These are phyloP conservation scores for Dorcus parallelipipedus DNA, from an alignment of 2,888 invertebrate species.

Conservation along the genomic window DNA sequence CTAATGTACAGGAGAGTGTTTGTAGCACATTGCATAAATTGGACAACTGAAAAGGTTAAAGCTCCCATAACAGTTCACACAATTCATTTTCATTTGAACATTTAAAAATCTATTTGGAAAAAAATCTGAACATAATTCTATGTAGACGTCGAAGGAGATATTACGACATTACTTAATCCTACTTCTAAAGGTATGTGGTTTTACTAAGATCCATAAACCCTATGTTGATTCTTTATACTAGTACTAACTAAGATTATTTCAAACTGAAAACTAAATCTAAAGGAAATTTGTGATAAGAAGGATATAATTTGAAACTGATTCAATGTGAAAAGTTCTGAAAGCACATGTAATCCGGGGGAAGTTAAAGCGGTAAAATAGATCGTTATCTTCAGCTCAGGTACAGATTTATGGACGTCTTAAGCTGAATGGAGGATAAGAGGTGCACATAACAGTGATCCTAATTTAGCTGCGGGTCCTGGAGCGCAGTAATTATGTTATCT, in stretches of 20 bases:
- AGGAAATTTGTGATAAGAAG: too few relatives aligned
- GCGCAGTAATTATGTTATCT: slow-evolving; percentile 45
- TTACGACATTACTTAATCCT: too few relatives aligned
- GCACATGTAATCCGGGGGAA: slow-evolving; percentile 27
- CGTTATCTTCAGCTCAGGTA: slow-evolving; percentile 33
- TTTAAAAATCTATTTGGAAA: too few relatives aligned
- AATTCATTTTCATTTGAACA: too few relatives aligned
- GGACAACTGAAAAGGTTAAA: not conserved
- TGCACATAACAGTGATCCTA: slow-evolving; percentile 39
- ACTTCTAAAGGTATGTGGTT: too few relatives aligned
- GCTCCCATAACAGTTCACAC: too few relatives aligned
- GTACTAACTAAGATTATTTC: too few relatives aligned
- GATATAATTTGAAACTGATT: slow-evolving; percentile 14
- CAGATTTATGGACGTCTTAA: slow-evolving; percentile 33
- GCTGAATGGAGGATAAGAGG: slow-evolving; percentile 26
- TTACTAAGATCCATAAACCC: too few relatives aligned
- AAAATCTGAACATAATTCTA: too few relatives aligned
- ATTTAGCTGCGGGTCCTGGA: slow-evolving; percentile 39
- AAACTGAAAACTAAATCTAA: too few relatives aligned
- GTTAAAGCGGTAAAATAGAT: slow-evolving; percentile 31
- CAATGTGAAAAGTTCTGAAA: slow-evolving; percentile 15
- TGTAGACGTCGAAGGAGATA: too few relatives aligned
- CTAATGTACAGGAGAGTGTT: slow-evolving; percentile 6
- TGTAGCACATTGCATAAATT: not conserved
- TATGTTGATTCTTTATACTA: too few relatives aligned